phyloP scores from a whole-genome alignment of 2,888 invertebrate species.

The Drosophila gaucha region DNA sequence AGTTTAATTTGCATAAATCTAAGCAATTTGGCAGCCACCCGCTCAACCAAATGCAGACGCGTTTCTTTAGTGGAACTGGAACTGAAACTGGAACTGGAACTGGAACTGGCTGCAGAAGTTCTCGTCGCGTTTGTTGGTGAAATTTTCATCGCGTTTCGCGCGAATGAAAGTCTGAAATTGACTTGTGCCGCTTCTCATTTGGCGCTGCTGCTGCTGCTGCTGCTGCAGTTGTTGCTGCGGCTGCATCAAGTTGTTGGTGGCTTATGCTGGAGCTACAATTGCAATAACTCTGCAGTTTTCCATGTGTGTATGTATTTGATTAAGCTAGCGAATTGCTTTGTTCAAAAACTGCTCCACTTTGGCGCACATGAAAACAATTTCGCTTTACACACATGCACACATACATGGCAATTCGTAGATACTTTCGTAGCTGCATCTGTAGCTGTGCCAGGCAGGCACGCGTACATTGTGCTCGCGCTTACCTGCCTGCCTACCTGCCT shows the following conservation, averaged over 20 bases:
- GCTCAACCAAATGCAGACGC: conserved; percentile 14
- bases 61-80: conserved; percentile 15
- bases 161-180: conserved; percentile 82
- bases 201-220: conserved; percentile 39
- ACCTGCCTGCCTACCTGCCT: conserved; percentile 30
- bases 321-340: conserved; percentile 82
- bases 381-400: conserved; percentile 53
- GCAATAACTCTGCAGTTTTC: conserved; percentile 32
- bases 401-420: conserved; percentile 36
- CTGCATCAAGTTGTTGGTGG: conserved; percentile 50
- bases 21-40: conserved; percentile 56
- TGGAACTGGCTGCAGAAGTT: conserved; percentile 34
- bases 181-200: conserved; percentile 81
- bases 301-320: conserved; percentile 63
- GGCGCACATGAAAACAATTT: conserved; percentile 78
- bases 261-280: conserved; percentile 56
- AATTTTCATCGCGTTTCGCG: conserved; percentile 82
- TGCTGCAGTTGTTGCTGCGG: conserved; percentile 52
- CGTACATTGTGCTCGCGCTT: conserved; percentile 47
- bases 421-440: conserved; percentile 50
- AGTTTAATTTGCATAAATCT: conserved; percentile 77
- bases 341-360: conserved; percentile 82
- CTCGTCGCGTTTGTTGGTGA: conserved; percentile 60
- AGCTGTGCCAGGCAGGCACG: conserved; percentile 43
- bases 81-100: conserved; percentile 1